phyloP scores from a whole-genome alignment of 1,140 invertebrate genomes.

The Neotoxoptera formosana region DNA sequence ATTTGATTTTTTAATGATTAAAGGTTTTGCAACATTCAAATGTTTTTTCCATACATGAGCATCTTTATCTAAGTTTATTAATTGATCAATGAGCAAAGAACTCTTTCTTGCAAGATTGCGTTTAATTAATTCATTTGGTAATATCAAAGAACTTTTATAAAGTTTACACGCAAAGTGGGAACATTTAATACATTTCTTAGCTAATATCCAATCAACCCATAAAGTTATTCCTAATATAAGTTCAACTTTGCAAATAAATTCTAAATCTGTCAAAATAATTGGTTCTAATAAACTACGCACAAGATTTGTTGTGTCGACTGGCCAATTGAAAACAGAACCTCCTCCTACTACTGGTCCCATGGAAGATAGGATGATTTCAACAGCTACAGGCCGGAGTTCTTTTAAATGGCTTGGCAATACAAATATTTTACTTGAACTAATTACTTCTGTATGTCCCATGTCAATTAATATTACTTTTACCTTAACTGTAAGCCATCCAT shows the following conservation, averaged over 20 bases:
- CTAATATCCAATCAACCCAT: constrained; percentile 44
- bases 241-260: constrained; percentile 52
- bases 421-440: constrained; percentile 27
- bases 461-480: constrained; percentile 45
- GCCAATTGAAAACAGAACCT: not conserved
- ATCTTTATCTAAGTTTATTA: constrained; percentile 21
- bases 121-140: constrained; percentile 42
- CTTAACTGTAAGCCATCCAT: constrained; percentile 14
- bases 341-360: not conserved
- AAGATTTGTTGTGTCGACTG: not conserved
- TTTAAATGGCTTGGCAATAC: constrained; percentile 32
- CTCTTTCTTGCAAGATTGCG: constrained; percentile 4
- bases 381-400: constrained; percentile 4
- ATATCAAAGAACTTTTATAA: not conserved
- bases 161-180: constrained; percentile 44
- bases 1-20: not conserved
- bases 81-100: not conserved
- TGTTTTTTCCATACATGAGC: not conserved
- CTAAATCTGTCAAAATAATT: not conserved
- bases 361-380: constrained; percentile 45
- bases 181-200: constrained; percentile 42
- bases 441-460: not conserved
- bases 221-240: constrained; percentile 29
- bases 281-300: constrained; percentile 36
- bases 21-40: not conserved